Conservation (phyloP, 2,797 vertebrate species). For the Myotis vivesi region DNA sequence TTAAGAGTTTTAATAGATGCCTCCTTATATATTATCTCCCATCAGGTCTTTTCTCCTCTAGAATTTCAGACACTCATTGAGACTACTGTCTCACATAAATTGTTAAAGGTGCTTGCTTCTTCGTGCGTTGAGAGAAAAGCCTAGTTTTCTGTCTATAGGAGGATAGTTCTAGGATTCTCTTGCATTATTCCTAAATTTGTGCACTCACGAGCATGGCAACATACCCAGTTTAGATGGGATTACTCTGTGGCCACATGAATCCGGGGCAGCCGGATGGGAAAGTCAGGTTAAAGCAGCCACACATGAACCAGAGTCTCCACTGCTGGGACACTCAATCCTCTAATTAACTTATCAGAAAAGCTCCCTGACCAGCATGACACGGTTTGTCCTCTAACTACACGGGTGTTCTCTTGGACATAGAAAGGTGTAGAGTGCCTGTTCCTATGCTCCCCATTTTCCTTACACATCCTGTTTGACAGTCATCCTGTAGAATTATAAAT, state of each 20-base stretch:
- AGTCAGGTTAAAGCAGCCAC: neutral
- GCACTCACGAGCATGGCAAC: neutral
- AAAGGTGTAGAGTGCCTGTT: neutral
- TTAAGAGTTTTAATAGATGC: neutral
- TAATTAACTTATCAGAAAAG: neutral
- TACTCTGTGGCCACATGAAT: neutral
- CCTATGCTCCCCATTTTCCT: neutral
- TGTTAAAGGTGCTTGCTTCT: neutral
- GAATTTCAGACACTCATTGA: neutral
- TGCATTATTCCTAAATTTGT: neutral
- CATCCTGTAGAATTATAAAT: neutral
- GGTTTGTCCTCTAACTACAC: neutral
- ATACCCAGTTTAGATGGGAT: accelerated
- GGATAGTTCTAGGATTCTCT: neutral
- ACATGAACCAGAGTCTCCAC: neutral
- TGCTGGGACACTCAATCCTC: neutral
- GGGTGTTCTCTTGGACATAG: neutral
- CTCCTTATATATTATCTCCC: neutral
- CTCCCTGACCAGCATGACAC: too few relatives aligned
- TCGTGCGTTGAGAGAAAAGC: neutral
- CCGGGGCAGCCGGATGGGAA: neutral
- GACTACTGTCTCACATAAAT: neutral
- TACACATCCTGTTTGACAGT: neutral
- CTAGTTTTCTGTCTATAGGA: neutral
- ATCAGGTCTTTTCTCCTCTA: neutral